These are phyloP conservation scores for Molanna angustata DNA, from an alignment of 2,888 invertebrate species.

Conservation along the genomic window DNA sequence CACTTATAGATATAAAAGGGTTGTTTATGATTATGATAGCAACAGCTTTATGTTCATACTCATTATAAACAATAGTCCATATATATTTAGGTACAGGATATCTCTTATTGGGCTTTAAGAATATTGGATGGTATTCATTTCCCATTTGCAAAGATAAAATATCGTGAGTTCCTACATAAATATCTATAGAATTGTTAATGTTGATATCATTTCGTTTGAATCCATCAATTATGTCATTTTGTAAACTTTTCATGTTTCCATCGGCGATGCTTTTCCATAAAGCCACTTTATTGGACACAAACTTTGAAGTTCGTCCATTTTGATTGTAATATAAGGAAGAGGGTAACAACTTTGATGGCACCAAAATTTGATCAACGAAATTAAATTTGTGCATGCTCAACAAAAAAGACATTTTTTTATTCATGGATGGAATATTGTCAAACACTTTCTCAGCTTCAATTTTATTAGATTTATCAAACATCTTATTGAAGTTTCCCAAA, in stretches of 20 bases:
- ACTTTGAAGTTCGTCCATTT: slow-evolving; percentile 43
- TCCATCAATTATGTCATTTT: slow-evolving; percentile 34
- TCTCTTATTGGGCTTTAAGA: slow-evolving; percentile 36
- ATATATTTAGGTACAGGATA: slow-evolving; percentile 48
- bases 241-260: slow-evolving; percentile 28
- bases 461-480: slow-evolving; percentile 47
- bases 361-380: slow-evolving; percentile 44
- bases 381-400: slow-evolving; percentile 41
- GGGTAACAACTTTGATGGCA: slow-evolving; percentile 41
- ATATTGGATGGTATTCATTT: slow-evolving; percentile 26
- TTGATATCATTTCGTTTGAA: slow-evolving; percentile 18
- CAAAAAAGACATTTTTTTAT: slow-evolving; percentile 43
- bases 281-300: slow-evolving; percentile 44
- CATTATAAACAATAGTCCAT: slow-evolving; percentile 44
- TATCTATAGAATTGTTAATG: slow-evolving; percentile 32
- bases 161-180: slow-evolving; percentile 38
- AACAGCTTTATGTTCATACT: slow-evolving; percentile 34
- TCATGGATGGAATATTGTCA: slow-evolving; percentile 43
- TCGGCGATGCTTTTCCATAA: slow-evolving; percentile 45
- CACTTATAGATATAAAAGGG: slow-evolving; percentile 49
- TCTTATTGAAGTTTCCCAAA: slow-evolving; percentile 50
- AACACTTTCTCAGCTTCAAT: slow-evolving; percentile 45
- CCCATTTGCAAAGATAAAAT: slow-evolving; percentile 36
- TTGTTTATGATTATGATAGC: slow-evolving; percentile 47
- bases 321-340: slow-evolving; percentile 45